Evolutionary conservation across 2,888 invertebrate genomes (phyloP).

Genomic region (Hemistola chrysoprasaria): DNA sequence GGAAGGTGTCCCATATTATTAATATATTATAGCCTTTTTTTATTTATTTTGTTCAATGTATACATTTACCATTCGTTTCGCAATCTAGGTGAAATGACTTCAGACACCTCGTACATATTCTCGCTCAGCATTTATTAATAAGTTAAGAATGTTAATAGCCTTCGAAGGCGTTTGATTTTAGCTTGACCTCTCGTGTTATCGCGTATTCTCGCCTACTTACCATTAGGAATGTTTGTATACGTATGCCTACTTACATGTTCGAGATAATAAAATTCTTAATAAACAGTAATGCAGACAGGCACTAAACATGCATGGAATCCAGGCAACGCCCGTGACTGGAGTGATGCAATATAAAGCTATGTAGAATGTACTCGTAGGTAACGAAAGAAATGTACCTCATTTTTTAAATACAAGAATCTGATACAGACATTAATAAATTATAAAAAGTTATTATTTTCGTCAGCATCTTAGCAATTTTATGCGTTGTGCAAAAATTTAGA

Average conservation of each 20-base stretch:
- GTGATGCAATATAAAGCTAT: constrained; percentile 44
- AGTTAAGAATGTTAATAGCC: constrained; percentile 59
- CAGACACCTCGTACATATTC: constrained; percentile 34
- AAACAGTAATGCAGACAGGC: constrained; percentile 41
- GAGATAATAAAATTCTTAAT: constrained; percentile 58
- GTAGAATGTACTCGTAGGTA: too few species aligned
- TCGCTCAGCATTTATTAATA: constrained; percentile 49
- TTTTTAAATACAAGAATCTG: constrained; percentile 25
- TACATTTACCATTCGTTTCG: constrained; percentile 44
- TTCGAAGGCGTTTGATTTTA: constrained; percentile 52
- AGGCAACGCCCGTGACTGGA: constrained; percentile 39
- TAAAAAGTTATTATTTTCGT: constrained; percentile 36
- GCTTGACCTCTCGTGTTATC: constrained; percentile 48
- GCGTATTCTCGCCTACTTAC: constrained; percentile 46
- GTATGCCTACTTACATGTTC: constrained; percentile 30
- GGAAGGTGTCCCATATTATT: too few species aligned
- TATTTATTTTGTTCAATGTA: constrained; percentile 14
- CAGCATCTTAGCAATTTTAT: constrained; percentile 28
- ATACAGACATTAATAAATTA: constrained; percentile 30
- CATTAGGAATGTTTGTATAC: constrained; percentile 43
- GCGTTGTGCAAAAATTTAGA: constrained; percentile 6
- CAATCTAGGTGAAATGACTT: constrained; percentile 46
- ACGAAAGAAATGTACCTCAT: constrained; percentile 27
- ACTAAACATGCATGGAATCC: constrained; percentile 45
- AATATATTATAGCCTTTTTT: too few species aligned